Evolutionary conservation across 2,113 vertebrate genomes (phyloP), one percentile per base, ranked within the genome.

Genomic region (Chauna torquata): DNA sequence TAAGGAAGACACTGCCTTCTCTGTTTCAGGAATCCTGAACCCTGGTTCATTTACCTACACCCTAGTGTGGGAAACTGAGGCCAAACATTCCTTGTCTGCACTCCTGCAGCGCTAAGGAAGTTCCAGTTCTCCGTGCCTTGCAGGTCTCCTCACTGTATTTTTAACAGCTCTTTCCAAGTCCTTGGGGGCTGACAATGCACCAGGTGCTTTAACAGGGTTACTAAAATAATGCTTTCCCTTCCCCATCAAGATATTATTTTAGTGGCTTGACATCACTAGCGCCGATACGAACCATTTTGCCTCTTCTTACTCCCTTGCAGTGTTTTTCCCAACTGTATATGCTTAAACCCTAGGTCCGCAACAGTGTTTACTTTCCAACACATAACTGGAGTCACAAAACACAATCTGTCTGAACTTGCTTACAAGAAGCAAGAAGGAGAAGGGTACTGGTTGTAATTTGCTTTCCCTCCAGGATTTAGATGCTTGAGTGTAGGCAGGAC

Each of bases 391-490:
- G 49, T 10, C 3, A 0, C 45, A 28, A 6, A 27, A 20, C 54
- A 30, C 38, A 15, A 47, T 12, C 22, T 54, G 34, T 47, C 55
- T 25, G 6, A 54, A 12, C 32, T 38, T 15, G 11, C 68, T 36
- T 5, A 25, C 32, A 36, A 38, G 44, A 50, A 66, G 36, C 36
- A 8, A 25, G 8, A 23, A 57, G n/a, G 16, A 52, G 25, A 59
- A 58, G 2, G 0, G n/a, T 15, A 11, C 20, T 22, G 24, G 27
- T 30, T 42, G 22, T 3, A 2, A 64, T 22, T 42, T 25, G 22
- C 30, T 64, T 55, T 52, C 42, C 42, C n/a, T 49, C 40, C 8
- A 24, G 44, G 19, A 25, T 19, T 83, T 14, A 62, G 8, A 42
- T 55, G 42, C 12, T 0, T 36, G 32, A 36, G 13, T 36, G 20